Base-by-base conservation (phyloP, 1,140 invertebrate species). In the Leguminivora glycinivorella region DNA sequence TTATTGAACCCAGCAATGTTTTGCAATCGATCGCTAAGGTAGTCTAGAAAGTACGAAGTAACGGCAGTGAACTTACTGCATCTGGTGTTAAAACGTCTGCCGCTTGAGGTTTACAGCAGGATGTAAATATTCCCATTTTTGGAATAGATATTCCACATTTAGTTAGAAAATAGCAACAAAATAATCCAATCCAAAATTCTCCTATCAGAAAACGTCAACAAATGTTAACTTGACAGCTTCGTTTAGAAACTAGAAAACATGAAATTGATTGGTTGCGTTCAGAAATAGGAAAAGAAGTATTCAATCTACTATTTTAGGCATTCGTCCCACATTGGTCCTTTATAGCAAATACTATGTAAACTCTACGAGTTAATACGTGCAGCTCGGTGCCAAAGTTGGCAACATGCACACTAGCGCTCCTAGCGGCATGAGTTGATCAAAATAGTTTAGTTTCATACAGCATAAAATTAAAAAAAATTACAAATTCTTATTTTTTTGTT, bases 91-190 rank as follows among this genome's bases (percentile, higher is more conserved):
- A 71, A 9, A 89, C 79, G 17, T 92, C 87, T 31, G 87, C 74
- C 24, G 91, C 86, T 67, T 90, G 89, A 68, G 89, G 89, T 74
- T 72, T 90, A 81, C 90, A 91, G 75, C 91, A 92, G 17, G 91
- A 92, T 34, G 80, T 82, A 74, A 91, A 83, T 71, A 92, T 80
- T 43, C 90, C 90, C 91, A 92, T 92, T 79, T 75, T 84, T 12
- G 22, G 17, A n/a, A 26, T 38, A 9, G 12, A 38, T 24, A 43
- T 63, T 34, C n/a, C 9, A 7, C 26, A 43, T 34, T 67, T 40
- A 67, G 25, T 43, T 43, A 12, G 19, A 17, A 67, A 67, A 67
- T 67, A 43, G 22, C n/a, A 67, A 29, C 58, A 31, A 34, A n/a
- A 29, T 31, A 63, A 52, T 63, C 26, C 58, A 17, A 63, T 31